These are phyloP conservation scores for Lepas anatifera DNA, from an alignment of 2,888 invertebrate genomes.

Conservation along the genomic window DNA sequence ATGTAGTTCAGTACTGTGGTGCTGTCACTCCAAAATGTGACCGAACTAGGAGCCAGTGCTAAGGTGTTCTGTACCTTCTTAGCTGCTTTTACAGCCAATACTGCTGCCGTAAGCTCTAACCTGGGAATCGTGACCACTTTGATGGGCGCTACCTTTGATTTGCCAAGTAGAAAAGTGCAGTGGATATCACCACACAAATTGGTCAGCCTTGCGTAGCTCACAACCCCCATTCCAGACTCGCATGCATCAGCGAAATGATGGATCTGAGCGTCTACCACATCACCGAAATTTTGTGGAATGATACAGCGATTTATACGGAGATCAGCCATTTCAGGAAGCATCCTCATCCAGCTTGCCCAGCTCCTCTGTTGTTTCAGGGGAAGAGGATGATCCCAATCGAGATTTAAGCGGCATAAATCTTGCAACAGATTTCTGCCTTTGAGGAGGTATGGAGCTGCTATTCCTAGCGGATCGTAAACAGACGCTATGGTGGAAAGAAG, in stretches of 20 bases:
- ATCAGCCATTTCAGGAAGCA: no score
- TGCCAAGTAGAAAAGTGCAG: background rate
- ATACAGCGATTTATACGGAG: background rate
- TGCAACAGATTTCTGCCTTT: no score
- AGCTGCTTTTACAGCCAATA: no score
- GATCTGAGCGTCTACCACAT: background rate
- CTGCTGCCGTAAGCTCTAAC: background rate
- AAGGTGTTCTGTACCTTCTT: background rate
- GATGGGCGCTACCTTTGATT: background rate
- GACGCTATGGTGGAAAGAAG: no score
- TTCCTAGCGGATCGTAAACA: no score
- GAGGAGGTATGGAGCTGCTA: no score
- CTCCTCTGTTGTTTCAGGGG: background rate
- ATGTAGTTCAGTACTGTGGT: background rate
- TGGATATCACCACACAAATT: background rate
- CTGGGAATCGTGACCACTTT: background rate
- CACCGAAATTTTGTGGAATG: background rate
- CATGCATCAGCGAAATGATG: background rate
- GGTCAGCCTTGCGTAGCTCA: background rate
- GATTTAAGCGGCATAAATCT: no score
- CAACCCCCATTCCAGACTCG: no score
- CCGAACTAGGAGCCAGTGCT: background rate
- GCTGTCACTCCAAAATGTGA: background rate
- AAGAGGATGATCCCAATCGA: no score
- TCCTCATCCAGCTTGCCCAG: background rate